Conservation (phyloP, 1,140 invertebrate species). For the Saccostrea glomerata region DNA sequence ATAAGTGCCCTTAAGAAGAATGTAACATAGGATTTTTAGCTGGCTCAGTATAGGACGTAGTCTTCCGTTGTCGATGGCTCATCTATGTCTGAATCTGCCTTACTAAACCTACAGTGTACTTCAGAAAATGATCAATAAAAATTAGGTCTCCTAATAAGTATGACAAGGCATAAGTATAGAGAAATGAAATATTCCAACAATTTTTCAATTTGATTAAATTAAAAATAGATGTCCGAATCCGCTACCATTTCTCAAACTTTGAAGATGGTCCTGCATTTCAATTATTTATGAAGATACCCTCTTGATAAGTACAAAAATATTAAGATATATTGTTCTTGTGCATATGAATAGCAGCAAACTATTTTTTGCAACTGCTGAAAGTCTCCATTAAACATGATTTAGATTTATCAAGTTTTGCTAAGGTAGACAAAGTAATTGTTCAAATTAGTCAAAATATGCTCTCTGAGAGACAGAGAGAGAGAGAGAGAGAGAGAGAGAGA, state of each 20-base stretch:
- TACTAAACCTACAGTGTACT: neutral
- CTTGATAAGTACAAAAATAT: too few relatives aligned
- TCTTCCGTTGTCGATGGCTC: constrained; percentile 18
- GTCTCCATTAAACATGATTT: neutral
- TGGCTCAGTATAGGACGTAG: neutral
- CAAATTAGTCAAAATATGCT: neutral
- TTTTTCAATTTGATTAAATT: too few relatives aligned
- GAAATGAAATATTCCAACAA: too few relatives aligned
- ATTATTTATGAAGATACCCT: too few relatives aligned
- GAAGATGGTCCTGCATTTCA: too few relatives aligned
- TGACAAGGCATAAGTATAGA: neutral
- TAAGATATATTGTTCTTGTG: too few relatives aligned
- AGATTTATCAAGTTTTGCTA: neutral
- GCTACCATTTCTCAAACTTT: too few relatives aligned
- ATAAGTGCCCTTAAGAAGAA: constrained; percentile 19
- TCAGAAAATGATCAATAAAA: neutral
- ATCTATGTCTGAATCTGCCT: neutral
- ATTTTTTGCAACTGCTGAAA: neutral
- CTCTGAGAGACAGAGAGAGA: neutral
- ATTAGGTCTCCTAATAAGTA: too few relatives aligned
- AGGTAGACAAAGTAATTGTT: neutral
- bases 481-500: constrained; percentile 1
- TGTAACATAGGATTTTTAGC: constrained; percentile 32
- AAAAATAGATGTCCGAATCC: too few relatives aligned
- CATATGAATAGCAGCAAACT: neutral